These are phyloP conservation scores for Megaceryle torquata DNA, from an alignment of 2,113 vertebrate species.

Conservation along the genomic window DNA sequence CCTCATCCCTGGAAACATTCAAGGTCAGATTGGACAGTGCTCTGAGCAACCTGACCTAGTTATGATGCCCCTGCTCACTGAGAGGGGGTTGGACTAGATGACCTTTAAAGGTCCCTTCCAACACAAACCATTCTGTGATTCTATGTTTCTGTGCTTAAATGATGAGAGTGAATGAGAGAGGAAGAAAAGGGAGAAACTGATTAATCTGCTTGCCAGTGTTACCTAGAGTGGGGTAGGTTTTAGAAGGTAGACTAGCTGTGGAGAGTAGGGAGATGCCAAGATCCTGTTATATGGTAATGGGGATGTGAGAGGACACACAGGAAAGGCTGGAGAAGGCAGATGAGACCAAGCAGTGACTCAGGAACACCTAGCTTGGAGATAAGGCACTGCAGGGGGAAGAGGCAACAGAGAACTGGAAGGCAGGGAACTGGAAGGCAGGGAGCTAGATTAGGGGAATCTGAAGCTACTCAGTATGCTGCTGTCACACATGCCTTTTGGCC, in stretches of 20 bases:
- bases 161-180: background rate
- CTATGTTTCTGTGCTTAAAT: background rate
- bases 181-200: background rate
- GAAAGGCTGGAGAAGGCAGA: background rate
- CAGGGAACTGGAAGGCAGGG: background rate
- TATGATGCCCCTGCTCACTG: too few relatives aligned
- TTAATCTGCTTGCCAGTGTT: background rate
- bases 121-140: too few relatives aligned
- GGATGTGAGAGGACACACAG: background rate
- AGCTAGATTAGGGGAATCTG: background rate
- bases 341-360: rapidly evolving
- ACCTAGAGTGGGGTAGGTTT: background rate
- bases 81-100: too few relatives aligned
- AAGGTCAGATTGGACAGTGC: too few relatives aligned
- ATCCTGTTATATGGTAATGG: rapidly evolving
- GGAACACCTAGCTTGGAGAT: background rate
- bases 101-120: too few relatives aligned
- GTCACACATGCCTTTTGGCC: background rate
- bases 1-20: too few relatives aligned
- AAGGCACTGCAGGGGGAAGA: rapidly evolving
- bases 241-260: background rate
- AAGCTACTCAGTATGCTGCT: background rate
- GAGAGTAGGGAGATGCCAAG: background rate
- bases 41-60: too few relatives aligned
- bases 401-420: background rate